These are phyloP conservation scores for Eumacrocentrus americanus DNA, from an alignment of 2,888 invertebrate species.

Conservation along the genomic window DNA sequence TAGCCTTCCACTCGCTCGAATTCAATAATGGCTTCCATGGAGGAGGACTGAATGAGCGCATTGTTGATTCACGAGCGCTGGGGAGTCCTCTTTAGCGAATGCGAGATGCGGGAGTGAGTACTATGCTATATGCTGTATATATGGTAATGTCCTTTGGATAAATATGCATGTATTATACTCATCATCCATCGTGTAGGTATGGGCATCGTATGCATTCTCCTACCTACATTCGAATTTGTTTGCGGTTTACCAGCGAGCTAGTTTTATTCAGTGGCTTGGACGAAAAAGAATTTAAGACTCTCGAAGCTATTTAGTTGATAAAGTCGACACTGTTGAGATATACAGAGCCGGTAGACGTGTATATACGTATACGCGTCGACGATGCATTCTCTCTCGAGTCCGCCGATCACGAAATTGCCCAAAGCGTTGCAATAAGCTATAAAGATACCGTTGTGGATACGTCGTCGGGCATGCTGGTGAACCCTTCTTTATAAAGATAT, in stretches of 20 bases:
- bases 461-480: constrained; percentile 36
- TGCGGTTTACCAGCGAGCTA: too few relatives aligned
- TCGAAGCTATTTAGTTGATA: too few relatives aligned
- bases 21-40: constrained; percentile 54
- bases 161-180: too few relatives aligned
- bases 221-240: too few relatives aligned
- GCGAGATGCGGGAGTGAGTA: too few relatives aligned
- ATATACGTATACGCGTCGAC: constrained; percentile 15
- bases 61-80: constrained; percentile 46
- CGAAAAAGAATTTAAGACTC: too few relatives aligned
- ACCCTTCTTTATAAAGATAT: constrained; percentile 44
- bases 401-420: constrained; percentile 57
- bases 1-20: constrained; percentile 38
- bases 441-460: constrained; percentile 50
- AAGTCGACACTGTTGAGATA: too few relatives aligned
- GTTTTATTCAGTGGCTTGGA: too few relatives aligned
- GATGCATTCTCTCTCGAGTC: too few relatives aligned
- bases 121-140: neutral
- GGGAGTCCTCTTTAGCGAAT: too few relatives aligned
- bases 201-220: too few relatives aligned
- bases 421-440: constrained; percentile 58
- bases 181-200: too few relatives aligned
- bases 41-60: constrained; percentile 49
- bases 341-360: constrained; percentile 1
- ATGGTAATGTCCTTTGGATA: neutral